Base-by-base conservation (phyloP, 92 coral and sea anemone species). In the Isaurus tuberculatus region DNA sequence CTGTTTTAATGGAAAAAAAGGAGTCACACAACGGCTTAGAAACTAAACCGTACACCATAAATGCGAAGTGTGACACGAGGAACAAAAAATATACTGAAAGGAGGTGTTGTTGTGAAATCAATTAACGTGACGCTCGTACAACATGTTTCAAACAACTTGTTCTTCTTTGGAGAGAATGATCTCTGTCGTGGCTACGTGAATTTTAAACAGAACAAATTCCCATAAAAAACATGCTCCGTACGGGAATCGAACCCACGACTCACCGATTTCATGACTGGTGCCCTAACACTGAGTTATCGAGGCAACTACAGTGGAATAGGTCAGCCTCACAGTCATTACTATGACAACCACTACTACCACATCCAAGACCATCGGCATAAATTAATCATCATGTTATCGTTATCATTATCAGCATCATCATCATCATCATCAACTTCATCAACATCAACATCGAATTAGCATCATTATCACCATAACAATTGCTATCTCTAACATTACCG, bases 1-100 rank as follows among this genome's bases (percentile, higher is more conserved):
- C 98, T 95, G 48, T 25, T 64, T 42, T 32, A 57, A 43, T 28
- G 53, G 34, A 31, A 16, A 67, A 75, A 22, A 9, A 29, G 64
- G 23, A 27, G 22, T 13, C 36, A 2, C 19, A n/a, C 42, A 26
- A 13, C 17, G 77, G 20, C 48, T 37, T 2, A 43, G 10, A 29
- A 6, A 15, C 16, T 63, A 9, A 63, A 2, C 36, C 10, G 15
- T 26, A 2, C 8, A 11, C 19, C 4, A 19, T 19, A 7, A n/a
- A 57, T 19, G 65, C 13, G 27, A 27, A 19, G 65, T 23, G 4
- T n/a, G 27, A 27, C 65, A 7, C 2, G 11, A 23, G 6, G 2
- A 57, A 19, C 6, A 22, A 17, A n/a, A 46, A 8, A 46, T 9
- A 2, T 19, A 7, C 11, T 11, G 16, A 5, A 46, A 19, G 53